phyloP scores from a whole-genome alignment of 1,140 invertebrate genomes.

The Penaeus indicus region DNA sequence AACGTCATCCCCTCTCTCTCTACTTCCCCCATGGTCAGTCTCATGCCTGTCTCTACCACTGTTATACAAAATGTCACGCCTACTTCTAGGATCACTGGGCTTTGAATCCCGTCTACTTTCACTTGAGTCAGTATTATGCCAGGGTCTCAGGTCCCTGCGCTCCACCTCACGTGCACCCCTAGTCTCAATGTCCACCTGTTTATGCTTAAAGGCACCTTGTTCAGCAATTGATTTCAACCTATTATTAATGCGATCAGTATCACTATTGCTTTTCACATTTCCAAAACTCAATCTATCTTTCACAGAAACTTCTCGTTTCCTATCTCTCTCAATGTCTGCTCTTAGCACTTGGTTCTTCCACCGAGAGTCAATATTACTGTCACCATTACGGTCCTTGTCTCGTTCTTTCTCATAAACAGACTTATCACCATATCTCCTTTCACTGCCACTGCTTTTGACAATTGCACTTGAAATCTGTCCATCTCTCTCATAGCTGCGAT shows the following conservation, averaged over 20 bases:
- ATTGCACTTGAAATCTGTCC: neutral
- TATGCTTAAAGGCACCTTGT: neutral
- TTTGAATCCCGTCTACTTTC: no score
- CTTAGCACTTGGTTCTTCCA: constrained; percentile 47
- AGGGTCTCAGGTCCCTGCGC: no score
- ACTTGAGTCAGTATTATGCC: no score
- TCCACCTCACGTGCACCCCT: no score
- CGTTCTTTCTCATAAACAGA: neutral
- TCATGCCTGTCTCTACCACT: neutral
- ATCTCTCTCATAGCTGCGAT: neutral
- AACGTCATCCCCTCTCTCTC: neutral
- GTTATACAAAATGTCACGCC: no score
- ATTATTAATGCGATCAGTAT: neutral
- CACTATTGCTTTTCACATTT: neutral
- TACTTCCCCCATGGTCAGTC: neutral
- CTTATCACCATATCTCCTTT: neutral
- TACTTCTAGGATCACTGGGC: no score
- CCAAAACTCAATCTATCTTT: constrained; percentile 43
- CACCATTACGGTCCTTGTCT: neutral
- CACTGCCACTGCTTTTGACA: neutral
- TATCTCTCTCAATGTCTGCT: constrained; percentile 40
- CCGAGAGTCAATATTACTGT: constrained; percentile 1
- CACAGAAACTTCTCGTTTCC: constrained; percentile 28
- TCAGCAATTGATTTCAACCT: neutral
- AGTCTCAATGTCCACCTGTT: neutral